Evolutionary conservation across 2,888 invertebrate genomes (phyloP), one percentile per base, ranked within the genome.

Genomic region (Netelia melanura): DNA sequence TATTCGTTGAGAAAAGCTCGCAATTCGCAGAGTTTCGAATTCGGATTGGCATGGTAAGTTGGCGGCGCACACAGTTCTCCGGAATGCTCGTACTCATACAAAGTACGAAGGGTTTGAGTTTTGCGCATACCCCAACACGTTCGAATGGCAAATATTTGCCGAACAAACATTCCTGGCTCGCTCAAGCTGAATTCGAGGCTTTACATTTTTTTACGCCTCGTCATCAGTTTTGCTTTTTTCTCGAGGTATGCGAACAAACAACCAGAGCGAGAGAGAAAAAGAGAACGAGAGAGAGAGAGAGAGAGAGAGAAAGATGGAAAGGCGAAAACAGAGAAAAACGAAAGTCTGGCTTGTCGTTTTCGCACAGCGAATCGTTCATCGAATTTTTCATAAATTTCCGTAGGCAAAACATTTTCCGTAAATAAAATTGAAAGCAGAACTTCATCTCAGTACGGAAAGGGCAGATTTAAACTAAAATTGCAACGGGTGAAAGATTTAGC

Each of bases 81-180:
- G 71, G 75, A 82, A 78, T 82, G 68, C 56, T 44, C 79, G 79
- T 38, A 74, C 61, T 72, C 38, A 58, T 70, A 58, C 64, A 64
- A 21, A 78, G 56, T 25, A 38, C 30, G 43, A 14, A 21, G 21
- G 30, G 23, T 21, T 56, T 85, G 84, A 56, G 82, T 64, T 64
- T 77, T 80, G 81, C 87, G 89, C 86, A 83, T 85, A 84, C 86
- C 84, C 86, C 72, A 81, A 87, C 87, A 88, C 86, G 84, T 86
- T 83, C 86, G 86, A 81, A 83, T 80, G 79, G 86, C 88, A 89
- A 90, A 89, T 88, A 90, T 87, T 89, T 87, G 86, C 86, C 86
- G 87, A 86, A 89, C 87, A 90, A 89, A 90, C 88, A 84, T 85
- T 82, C 76, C 81, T 10, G 54, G 43, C 65, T 48, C 52, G 23